A percentile compares a stretch with the other conserved stretches of the same genome.
phyloP scores from a whole-genome alignment of 2,888 invertebrate species.

The Patella ulyssiponensis region DNA sequence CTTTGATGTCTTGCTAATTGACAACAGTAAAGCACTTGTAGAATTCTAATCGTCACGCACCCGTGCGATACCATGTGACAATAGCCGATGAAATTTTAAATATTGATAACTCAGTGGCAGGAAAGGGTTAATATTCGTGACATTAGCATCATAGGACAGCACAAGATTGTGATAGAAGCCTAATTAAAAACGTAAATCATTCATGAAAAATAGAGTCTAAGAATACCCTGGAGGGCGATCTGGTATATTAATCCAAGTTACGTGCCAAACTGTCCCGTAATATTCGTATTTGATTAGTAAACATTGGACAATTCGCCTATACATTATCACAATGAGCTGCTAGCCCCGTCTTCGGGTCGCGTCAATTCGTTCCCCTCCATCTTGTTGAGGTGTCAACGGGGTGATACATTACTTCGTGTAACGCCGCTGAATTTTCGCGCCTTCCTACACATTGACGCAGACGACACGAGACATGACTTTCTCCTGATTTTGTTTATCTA shows the following conservation, averaged over 20 bases:
- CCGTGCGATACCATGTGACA: not conserved
- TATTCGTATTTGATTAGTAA: slow-evolving; percentile 4
- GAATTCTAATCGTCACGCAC: slow-evolving; percentile 2
- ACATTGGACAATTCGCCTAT: not conserved
- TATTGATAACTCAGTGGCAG: not conserved
- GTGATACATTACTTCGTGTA: not conserved
- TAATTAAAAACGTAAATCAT: not conserved
- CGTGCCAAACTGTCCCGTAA: not conserved
- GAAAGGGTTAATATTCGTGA: not conserved
- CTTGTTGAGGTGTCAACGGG: not conserved
- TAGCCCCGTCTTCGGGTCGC: slow-evolving; percentile 8
- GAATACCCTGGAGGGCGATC: not conserved
- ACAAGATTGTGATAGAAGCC: not conserved
- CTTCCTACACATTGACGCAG: slow-evolving; percentile 4
- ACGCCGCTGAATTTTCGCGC: not conserved
- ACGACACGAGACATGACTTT: not conserved
- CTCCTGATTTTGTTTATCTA: slow-evolving; percentile 3
- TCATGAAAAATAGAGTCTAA: not conserved
- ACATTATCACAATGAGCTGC: slow-evolving; percentile 2
- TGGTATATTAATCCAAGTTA: slow-evolving; percentile 1
- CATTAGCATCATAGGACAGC: not conserved
- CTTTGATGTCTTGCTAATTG: slow-evolving; percentile 8
- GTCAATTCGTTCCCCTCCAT: not conserved
- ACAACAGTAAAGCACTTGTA: not conserved
- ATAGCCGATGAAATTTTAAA: slow-evolving; percentile 8